A percentile compares a stretch with the other conserved stretches of the same genome.
These are phyloP conservation scores for Manis pentadactyla DNA, from an alignment of 2,797 vertebrate genomes.

Conservation along the genomic window DNA sequence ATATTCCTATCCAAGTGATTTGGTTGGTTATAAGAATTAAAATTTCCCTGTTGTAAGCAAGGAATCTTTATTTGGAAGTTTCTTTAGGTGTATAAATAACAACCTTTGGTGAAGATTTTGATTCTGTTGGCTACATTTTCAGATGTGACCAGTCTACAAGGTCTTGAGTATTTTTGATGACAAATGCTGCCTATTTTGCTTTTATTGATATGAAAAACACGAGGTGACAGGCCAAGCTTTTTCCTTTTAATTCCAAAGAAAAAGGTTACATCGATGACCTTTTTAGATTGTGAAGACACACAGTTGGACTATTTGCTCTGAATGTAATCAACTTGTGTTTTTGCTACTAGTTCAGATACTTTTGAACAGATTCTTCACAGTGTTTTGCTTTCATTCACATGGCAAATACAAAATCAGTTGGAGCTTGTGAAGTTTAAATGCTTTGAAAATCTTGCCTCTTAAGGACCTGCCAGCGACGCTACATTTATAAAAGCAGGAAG, in stretches of 20 bases:
- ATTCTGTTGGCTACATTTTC: conserved; percentile 25
- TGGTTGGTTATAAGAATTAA: conserved; percentile 32
- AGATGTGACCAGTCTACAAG: conserved; percentile 24
- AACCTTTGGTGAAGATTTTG: neutral
- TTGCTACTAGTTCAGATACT: neutral
- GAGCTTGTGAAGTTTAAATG: conserved; percentile 48
- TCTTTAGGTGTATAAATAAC: neutral
- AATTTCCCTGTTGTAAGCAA: neutral
- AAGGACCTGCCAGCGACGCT: neutral
- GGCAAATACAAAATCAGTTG: conserved; percentile 43
- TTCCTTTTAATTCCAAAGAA: neutral
- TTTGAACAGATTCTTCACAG: conserved; percentile 45
- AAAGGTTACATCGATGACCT: conserved; percentile 3
- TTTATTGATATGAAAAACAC: neutral
- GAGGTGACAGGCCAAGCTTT: neutral
- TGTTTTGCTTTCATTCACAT: conserved; percentile 39
- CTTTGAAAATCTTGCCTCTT: conserved; percentile 37
- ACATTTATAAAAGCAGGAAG: conserved; percentile 24
- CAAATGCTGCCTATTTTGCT: neutral
- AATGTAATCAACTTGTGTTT: conserved; percentile 44
- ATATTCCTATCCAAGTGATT: neutral
- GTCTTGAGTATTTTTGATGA: neutral
- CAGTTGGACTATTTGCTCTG: neutral
- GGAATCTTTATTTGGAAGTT: conserved; percentile 29
- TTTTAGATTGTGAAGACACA: conserved; percentile 3